Base-by-base conservation (phyloP, 2,113 vertebrate genomes). In the Callaeas wilsoni region DNA sequence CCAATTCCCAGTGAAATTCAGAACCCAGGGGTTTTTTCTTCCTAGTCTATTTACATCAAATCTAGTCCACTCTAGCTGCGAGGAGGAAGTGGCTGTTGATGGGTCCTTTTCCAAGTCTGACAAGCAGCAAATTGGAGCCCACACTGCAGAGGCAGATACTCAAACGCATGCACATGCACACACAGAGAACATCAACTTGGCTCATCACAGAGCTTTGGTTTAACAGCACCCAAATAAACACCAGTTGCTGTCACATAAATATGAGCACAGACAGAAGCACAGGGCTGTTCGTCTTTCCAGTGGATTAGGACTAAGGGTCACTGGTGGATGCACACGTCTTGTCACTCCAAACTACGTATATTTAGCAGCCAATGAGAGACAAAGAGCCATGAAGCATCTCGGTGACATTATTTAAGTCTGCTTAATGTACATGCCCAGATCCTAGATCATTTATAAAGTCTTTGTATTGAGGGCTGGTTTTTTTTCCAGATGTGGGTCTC, bases 21-120 rank as follows among this genome's bases (percentile, higher is more conserved):
- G 37, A 82, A 30, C 1, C 1, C 4, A 16, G 2, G 0, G 0
- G 0, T 22, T 49, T 67, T 81, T 33, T 7, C 11, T 64, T 55
- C n/a, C 6, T 29, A 10, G 14, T 49, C 14, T 55, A 7, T 59
- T 55, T 53, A 46, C 59, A 33, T 8, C 12, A 76, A 89, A 60
- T 55, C 29, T 3, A 6, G 19, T 59, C 19, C 29, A 42, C 13
- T 23, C 17, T 50, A 27, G 41, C 37, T 50, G 4, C 0, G 0
- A 64, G 49, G 37, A 73, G 10, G 14, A 64, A 60, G 32, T 55
- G 47, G 9, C 26, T 80, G 59, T 25, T 47, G 16, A 60, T 46
- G 9, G 4, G 14, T 64, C 16, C 1, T 4, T 64, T 64, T 47
- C 11, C 30, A 56, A 13, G 10, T 55, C 35, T 82, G 35, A 70